Evolutionary conservation across 2,113 vertebrate species (phyloP), one percentile per base, ranked within the genome.

Genomic region (Pimephales promelas): DNA sequence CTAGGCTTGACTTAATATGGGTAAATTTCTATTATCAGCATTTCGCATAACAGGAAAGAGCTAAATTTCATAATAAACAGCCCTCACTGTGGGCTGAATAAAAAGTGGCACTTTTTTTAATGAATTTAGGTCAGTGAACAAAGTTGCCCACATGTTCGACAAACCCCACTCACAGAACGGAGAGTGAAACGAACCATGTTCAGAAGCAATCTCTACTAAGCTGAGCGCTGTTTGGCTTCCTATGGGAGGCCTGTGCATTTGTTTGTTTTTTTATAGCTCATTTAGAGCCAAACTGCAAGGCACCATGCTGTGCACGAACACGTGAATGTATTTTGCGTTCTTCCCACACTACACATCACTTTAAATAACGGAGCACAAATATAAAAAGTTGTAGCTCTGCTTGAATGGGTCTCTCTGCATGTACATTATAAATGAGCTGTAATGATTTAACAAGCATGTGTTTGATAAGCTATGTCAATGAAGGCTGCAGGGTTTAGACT

Each of bases 121-220:
- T 79, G 62, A 59, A 84, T 84, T 82, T 79, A 84, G 86, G 86
- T 89, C 86, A 87, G 68, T 83, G 81, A 81, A 73, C 75, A 84
- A 77, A 81, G 52, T 82, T 84, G 75, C 72, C 82, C 83, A 81
- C 61, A 79, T 85, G 66, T 87, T 86, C 49, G 74, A 73, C 64
- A 61, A 74, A 54, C 47, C 57, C 34, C 47, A 49, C 68, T 83
- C 66, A 86, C 68, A 47, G 70, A 82, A 36, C 64, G 3, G 64
- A 66, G 61, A 61, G 81, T 85, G 84, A 54, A 84, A 87, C 56
- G 78, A 66, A 45, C 78, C 84, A 52, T 80, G 83, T 86, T 85
- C 73, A 76, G 47, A 83, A 83, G 84, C 59, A 52, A 24, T 83
- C 75, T 79, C 80, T 66, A 28, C 73, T 79, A 79, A 79, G 82